Base-by-base conservation (phyloP, 1,140 invertebrate genomes). In the Telenomus remus region DNA sequence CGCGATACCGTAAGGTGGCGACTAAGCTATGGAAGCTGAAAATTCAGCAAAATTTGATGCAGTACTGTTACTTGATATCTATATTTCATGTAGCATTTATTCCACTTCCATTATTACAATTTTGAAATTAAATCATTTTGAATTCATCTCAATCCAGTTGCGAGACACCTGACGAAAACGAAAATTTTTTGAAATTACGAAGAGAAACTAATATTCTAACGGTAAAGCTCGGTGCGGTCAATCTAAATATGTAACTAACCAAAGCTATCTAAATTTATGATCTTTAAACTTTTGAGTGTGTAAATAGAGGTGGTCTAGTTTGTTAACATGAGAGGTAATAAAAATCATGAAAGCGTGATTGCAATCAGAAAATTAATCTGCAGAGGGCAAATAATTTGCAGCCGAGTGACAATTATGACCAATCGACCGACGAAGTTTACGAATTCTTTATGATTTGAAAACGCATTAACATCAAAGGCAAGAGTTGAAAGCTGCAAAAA, bases 371-470 rank as follows among this genome's bases (percentile, higher is more conserved):
- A 9, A 39, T 39, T 39, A 11, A 4, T 39, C 1, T 11, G n/a
- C 9, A 4, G 37, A n/a, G 9, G 8, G 9, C n/a, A n/a, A 39
- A 39, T 39, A 39, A 39, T 11, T 39, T 39, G 3, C 2, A 66
- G 43, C 35, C 12, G 48, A 65, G 34, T 65, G 51, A 56, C 55
- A 56, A 56, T 65, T 56, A 49, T 5, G 34, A 46, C 46, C 33
- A 57, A 66, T 66, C 56, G 12, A 39, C 0, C 12, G 27, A 10
- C 19, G 1, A 56, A 46, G 16, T 3, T 50, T 13, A 0, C 2
- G 53, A 66, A 16, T 57, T 66, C 51, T 46, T 66, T 66, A 56
- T 47, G 57, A 68, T 68, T 68, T 53, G 57, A 68, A 68, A 68
- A 57, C 43, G 5, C 54, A 54, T 69, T 69, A 48, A 56, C 43